Conservation (phyloP, 2,888 invertebrate species). For the Chloroclystis v-ata region DNA sequence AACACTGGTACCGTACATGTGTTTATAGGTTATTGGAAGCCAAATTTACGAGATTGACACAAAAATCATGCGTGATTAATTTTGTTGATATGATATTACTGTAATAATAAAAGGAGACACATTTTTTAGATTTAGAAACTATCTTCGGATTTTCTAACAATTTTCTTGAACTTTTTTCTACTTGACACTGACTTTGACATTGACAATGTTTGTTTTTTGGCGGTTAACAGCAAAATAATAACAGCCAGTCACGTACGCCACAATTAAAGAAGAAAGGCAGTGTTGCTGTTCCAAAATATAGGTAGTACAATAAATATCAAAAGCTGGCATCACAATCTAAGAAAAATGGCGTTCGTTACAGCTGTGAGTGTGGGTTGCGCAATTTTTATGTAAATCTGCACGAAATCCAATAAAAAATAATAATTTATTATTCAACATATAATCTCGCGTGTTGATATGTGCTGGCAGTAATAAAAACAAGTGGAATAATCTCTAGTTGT, state of each 20-base stretch:
- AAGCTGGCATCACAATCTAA: constrained; percentile 41
- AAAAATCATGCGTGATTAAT: constrained; percentile 35
- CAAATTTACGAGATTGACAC: constrained; percentile 53
- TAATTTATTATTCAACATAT: constrained; percentile 52
- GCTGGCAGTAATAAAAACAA: constrained; percentile 43
- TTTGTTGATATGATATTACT: constrained; percentile 40
- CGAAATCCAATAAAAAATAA: constrained; percentile 55
- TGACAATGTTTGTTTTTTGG: too few relatives aligned
- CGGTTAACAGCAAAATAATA: too few relatives aligned
- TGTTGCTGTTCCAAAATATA: constrained; percentile 1
- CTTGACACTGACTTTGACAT: constrained; percentile 1
- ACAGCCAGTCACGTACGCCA: too few relatives aligned
- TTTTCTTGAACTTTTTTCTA: too few relatives aligned
- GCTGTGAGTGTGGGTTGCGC: constrained; percentile 77
- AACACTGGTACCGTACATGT: constrained; percentile 69
- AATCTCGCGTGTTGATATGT: constrained; percentile 46
- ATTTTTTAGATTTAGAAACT: constrained; percentile 63
- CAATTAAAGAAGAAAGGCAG: too few relatives aligned
- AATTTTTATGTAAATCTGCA: constrained; percentile 74
- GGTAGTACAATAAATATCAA: background rate
- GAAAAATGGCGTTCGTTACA: constrained; percentile 75
- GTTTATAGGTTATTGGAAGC: constrained; percentile 65
- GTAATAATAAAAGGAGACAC: constrained; percentile 41
- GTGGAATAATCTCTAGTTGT: constrained; percentile 46
- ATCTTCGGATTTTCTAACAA: background rate